Base-by-base conservation (phyloP, 2,113 vertebrate species). In the Leucosticte australis region DNA sequence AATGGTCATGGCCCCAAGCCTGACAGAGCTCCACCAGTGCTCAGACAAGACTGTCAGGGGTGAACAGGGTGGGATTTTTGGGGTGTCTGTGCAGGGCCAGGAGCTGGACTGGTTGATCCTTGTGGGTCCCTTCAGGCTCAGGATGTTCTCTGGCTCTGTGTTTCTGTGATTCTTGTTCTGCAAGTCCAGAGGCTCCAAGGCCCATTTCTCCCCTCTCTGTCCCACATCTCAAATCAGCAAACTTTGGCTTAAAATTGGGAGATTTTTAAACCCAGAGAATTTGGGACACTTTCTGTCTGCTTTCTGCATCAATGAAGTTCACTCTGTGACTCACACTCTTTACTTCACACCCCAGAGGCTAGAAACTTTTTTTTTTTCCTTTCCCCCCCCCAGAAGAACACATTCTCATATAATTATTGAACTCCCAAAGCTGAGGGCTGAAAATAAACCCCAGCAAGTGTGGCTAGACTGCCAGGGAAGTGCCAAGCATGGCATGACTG, bases 221-320 rank as follows among this genome's bases (percentile, higher is more conserved):
- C 42, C 70, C 27, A 4, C 47, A 31, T 33, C 31, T 82, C 46
- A 46, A 57, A 37, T 57, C 70, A 82, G 23, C 57, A 86, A 41
- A 57, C 31, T 93, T 64, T 42, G 31, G 1, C 67, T 63, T 55
- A 24, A 90, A 67, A 30, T 53, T 92, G 41, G 41, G 57, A 91
- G 80, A 35, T 91, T 92, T 94, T 95, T 82, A 84, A 87, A 76
- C 65, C 24, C 49, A 46, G 50, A 60, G 56, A 89, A 94, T 73
- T 46, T 84, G 81, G 89, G 94, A 82, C 89, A 79, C 56, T 95
- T 83, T 91, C 57, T 91, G n/a, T 60, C 83, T 97, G 73, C n/a
- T 92, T 97, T 89, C 87, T 89, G 89, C 92, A 89, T 95, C 95
- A 96, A 92, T 96, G 95, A 89, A 84, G 81, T 92, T 94, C 91